These are phyloP conservation scores for Frieseomelitta varia DNA, from an alignment of 1,140 invertebrate genomes.

Conservation along the genomic window DNA sequence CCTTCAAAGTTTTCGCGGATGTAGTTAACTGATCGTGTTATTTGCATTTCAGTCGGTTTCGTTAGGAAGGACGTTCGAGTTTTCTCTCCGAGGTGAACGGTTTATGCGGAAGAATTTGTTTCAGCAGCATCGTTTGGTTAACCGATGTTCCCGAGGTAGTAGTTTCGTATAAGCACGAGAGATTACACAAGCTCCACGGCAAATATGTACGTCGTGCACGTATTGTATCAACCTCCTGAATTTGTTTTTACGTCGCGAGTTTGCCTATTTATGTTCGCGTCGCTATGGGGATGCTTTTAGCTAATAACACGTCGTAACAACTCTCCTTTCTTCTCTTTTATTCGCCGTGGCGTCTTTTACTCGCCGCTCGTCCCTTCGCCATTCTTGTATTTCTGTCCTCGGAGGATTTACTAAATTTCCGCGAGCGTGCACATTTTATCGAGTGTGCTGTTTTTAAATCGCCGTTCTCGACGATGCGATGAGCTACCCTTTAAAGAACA, in stretches of 20 bases:
- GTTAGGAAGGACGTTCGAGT: background rate
- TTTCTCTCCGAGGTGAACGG: background rate
- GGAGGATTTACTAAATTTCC: background rate
- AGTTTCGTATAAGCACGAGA: constrained; percentile 14
- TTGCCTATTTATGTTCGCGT: constrained; percentile 21
- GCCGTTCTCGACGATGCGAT: background rate
- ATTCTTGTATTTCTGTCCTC: background rate
- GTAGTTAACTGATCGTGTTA: background rate
- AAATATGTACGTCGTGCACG: background rate
- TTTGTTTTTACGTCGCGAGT: constrained; percentile 12
- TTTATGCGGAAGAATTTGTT: constrained; percentile 18
- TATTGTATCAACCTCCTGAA: background rate
- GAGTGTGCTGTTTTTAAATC: background rate
- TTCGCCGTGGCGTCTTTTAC: background rate
- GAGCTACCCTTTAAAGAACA: background rate
- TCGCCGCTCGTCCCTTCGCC: background rate
- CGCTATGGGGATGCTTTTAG: constrained; percentile 25
- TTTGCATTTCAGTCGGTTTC: constrained; percentile 37
- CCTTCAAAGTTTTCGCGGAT: background rate
- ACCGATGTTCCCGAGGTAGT: constrained; percentile 17
- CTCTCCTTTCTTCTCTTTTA: background rate
- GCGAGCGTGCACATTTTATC: background rate
- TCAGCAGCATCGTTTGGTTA: background rate
- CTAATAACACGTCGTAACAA: constrained; percentile 11
- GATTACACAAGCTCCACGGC: constrained; percentile 1